Base-by-base conservation (phyloP, 2,113 vertebrate genomes). In the Cyprinus carpio region DNA sequence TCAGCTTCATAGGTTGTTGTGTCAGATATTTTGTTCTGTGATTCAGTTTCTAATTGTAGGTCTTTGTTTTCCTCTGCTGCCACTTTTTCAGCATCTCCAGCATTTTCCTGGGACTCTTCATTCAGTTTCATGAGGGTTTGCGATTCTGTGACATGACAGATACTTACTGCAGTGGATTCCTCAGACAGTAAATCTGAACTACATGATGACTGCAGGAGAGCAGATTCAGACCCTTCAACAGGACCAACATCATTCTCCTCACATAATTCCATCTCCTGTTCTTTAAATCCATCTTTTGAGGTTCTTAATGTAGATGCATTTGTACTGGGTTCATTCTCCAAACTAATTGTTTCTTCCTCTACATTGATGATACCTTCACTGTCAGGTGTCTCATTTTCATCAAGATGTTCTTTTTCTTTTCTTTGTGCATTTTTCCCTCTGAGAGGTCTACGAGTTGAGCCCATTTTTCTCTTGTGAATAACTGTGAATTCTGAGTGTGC, bases 381-480 rank as follows among this genome's bases (percentile, higher is more conserved):
- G 29, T 37, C 5, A 43, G 18, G 1, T 62, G 77, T 40, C 6
- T 40, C 54, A 15, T 37, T 62, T 25, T 40, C 77, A 25, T 79
- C 37, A 27, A 76, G 4, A 75, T 83, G 29, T 67, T 67, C 4
- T 2, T 0, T 31, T 67, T 8, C 40, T 43, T 43, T 43, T 43
- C 40, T 43, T 43, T 43, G 40, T 2, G 2, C 40, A 2, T 43
- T 10, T 9, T 43, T 43, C 8, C n/a, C 0, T 40, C 56, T 25
- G 2, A 43, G 40, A 43, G 40, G 40, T 43, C 40, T 43, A 43
- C 40, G 40, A 43, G 40, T 43, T 43, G 40, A 43, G 40, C 40
- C 40, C 40, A 43, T 43, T 43, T 43, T 43, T 10, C 40, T 9
- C 40, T 43, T 43, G 9, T 82, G 91, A 58, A 37, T 9, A 23